Percentiles rank a stretch among this genome's conserved stretches.
phyloP scores from a whole-genome alignment of 1,140 invertebrate genomes.

The Thaumatotibia leucotreta region DNA sequence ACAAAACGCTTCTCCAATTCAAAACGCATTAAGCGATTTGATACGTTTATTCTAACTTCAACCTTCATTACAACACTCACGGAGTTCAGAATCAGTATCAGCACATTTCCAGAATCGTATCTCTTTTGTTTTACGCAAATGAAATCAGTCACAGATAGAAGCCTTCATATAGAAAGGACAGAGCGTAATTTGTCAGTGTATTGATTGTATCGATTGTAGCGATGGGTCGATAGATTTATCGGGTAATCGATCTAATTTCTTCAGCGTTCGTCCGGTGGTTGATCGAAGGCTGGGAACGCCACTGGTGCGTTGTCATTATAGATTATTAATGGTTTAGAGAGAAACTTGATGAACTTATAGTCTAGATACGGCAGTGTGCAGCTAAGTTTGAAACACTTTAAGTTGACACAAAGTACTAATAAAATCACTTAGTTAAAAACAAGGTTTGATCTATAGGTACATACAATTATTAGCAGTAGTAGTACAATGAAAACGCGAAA shows the following conservation, averaged over 20 bases:
- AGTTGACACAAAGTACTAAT: no score
- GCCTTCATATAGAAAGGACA: constrained; percentile 29
- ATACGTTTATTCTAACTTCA: background rate
- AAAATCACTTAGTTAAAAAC: no score
- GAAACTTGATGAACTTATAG: no score
- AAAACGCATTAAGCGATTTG: background rate
- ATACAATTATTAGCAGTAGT: no score
- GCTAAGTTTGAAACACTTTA: no score
- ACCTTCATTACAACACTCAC: background rate
- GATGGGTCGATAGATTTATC: constrained; percentile 49
- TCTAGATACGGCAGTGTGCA: no score
- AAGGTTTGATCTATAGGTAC: no score
- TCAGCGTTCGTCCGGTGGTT: constrained; percentile 52
- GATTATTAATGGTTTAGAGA: constrained; percentile 8
- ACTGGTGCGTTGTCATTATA: constrained; percentile 61
- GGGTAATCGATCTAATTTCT: constrained; percentile 60
- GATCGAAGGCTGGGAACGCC: constrained; percentile 66
- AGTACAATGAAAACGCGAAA: no score
- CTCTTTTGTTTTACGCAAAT: background rate
- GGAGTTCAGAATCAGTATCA: background rate
- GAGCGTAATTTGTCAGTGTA: constrained; percentile 56
- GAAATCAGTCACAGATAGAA: constrained; percentile 10
- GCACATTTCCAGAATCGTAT: background rate
- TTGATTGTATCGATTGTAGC: constrained; percentile 32
- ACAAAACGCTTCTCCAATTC: background rate